These are phyloP conservation scores for Octomys mimax DNA, from an alignment of 2,797 vertebrate genomes.

Conservation along the genomic window DNA sequence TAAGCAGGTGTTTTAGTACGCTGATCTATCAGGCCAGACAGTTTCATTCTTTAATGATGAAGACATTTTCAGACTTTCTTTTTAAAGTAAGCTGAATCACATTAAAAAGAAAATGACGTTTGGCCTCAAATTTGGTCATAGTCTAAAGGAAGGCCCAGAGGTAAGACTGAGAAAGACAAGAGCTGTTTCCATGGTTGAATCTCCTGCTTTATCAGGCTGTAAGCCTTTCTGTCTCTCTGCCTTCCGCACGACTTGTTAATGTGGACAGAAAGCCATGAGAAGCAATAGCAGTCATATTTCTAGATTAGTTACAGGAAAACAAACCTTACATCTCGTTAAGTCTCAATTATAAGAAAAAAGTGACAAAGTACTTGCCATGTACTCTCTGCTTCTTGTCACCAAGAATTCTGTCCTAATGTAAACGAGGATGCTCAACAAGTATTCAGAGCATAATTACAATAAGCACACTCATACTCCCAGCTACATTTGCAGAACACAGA, in stretches of 20 bases:
- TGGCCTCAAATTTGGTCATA: background rate
- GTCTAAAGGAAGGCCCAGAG: background rate
- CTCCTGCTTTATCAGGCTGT: background rate
- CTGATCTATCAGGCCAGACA: too few relatives aligned
- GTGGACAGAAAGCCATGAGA: background rate
- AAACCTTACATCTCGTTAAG: constrained; percentile 24
- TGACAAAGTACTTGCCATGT: background rate
- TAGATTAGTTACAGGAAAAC: constrained; percentile 43
- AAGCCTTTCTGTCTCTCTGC: background rate
- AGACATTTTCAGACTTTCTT: background rate
- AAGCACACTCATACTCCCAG: background rate
- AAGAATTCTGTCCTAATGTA: background rate
- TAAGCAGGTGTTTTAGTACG: too few relatives aligned
- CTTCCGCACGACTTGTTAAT: background rate
- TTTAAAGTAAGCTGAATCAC: background rate
- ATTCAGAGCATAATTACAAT: background rate
- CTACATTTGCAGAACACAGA: background rate
- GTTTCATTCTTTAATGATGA: background rate
- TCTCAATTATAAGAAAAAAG: background rate
- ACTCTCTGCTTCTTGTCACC: constrained; percentile 35
- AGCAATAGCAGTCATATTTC: background rate
- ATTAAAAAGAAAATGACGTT: background rate
- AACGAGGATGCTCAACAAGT: background rate
- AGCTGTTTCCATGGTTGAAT: background rate
- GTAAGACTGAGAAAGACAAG: too few relatives aligned